Evolutionary conservation across 2,113 vertebrate genomes (phyloP), one percentile per base, ranked within the genome.

Genomic region (Grus americana): DNA sequence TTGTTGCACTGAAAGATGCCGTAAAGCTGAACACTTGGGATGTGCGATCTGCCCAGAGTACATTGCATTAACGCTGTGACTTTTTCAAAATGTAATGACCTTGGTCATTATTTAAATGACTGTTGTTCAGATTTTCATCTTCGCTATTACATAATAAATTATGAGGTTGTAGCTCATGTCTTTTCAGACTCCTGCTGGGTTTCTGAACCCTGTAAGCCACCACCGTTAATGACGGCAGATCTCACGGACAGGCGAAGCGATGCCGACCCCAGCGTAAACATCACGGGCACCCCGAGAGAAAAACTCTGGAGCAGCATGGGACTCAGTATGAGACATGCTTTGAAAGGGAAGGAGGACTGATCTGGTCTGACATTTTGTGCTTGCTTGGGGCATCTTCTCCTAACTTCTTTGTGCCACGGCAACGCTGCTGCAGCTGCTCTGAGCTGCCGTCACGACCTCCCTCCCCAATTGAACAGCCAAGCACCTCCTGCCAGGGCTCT

Each of bases 381-480:
- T 79, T 1, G 0, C 23, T 72, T 38, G 40, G 15, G 21, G 12
- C 7, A 50, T 3, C 16, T 55, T 49, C 34, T 47, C 23, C 2
- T 3, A 16, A 16, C 14, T 61, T 65, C 47, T 57, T 5, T 27
- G 27, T 26, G 57, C 57, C 44, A 20, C 3, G 2, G 16, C 36
- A 47, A 24, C 0, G 0, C 27, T 23, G 23, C 34, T 40, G 8
- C 0, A 0, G 29, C 57, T 40, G 5, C 5, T 58, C 61, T 38
- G 10, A 17, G 62, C 81, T 72, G 42, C 21, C 4, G 0, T 58
- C 62, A 17, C 1, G 1, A 19, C 42, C 26, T 67, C 72, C 27
- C 17, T 71, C 18, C 11, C 42, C 38, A 26, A 42, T 3, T 17
- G 52, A 57, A 15, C 6, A 19, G 29, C 52, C 36, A 4, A 80